Base-by-base conservation (phyloP, 2,888 invertebrate genomes). In the Melinaea marsaeus region DNA sequence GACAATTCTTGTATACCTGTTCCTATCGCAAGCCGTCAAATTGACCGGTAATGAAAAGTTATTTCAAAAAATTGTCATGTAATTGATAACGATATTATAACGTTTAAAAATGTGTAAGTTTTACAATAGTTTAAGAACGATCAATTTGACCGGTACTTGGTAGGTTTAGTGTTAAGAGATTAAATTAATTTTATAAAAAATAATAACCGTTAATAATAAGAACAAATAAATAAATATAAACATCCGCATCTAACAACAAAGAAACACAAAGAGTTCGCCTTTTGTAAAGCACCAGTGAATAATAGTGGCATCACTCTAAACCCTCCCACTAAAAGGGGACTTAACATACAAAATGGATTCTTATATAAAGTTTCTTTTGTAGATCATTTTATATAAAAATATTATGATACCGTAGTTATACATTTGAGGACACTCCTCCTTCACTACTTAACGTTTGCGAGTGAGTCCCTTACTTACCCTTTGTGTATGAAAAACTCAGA, bases 241-340 rank as follows among this genome's bases (percentile, higher is more conserved):
- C 63, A n/a, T 61, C 59, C 60, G 68, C 62, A 60, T 62, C 62
- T 66, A 57, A 58, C 63, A 65, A 63, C 61, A 68, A 61, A 63
- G 65, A 63, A 68, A 66, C 58, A 64, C 65, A 68, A 65, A 66
- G 68, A 66, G 63, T 68, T 68, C 62, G 65, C 65, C 60, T 66
- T 68, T 68, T 66, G 63, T 68, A 61, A 42, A 61, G 34, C 47
- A 65, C 51, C 65, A 62, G 56, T 68, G 65, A 66, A 51, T 65
- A 65, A 67, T 65, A 61, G 65, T 57, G 48, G 65, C 45, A 63
- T 65, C 60, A 61, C 67, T 67, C 65, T 65, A 67, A 67, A 61
- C 63, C 58, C 61, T 65, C 58, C 61, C 55, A 61, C 59, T 59
- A 58, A 58, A 63, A 57, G 61, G 61, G 67, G 65, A 61, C 65